Conservation (phyloP, 2,113 vertebrate species). For the Henicopernis longicauda region DNA sequence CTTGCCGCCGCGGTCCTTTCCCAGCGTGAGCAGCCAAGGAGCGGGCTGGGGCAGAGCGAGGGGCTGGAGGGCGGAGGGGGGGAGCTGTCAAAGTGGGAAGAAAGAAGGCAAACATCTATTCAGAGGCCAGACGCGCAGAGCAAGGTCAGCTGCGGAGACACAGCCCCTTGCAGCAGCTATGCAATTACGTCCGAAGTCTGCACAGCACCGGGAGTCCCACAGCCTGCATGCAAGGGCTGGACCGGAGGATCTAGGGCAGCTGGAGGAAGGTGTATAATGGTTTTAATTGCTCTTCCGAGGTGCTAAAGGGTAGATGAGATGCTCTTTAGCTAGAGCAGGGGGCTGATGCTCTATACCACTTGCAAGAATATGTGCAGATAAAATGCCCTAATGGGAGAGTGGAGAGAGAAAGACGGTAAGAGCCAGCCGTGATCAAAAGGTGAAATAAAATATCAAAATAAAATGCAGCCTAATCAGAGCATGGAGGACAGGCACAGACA, state of each 20-base stretch:
- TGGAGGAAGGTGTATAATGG: slow-evolving; percentile 36
- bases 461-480: slow-evolving; percentile 25
- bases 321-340: slow-evolving; percentile 26
- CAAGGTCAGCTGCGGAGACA: slow-evolving; percentile 70
- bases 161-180: slow-evolving; percentile 68
- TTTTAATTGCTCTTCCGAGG: slow-evolving; percentile 56
- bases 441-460: slow-evolving; percentile 46
- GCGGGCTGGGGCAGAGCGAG: neutral
- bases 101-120: slow-evolving; percentile 71
- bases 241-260: neutral
- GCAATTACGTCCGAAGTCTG: slow-evolving; percentile 74
- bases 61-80: neutral
- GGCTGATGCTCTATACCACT: neutral
- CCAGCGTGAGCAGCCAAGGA: slow-evolving; percentile 27
- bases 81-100: slow-evolving; percentile 64
- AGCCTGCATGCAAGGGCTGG: slow-evolving; percentile 1
- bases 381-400: slow-evolving; percentile 49
- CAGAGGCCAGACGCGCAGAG: slow-evolving; percentile 62
- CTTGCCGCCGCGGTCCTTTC: neutral
- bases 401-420: slow-evolving; percentile 1
- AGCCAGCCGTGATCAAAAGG: slow-evolving; percentile 43
- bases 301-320: slow-evolving; percentile 56
- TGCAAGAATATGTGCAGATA: slow-evolving; percentile 27
- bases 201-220: slow-evolving; percentile 50
- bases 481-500: neutral